These are phyloP conservation scores for Pelecanoides urinatrix DNA, from an alignment of 2,113 vertebrate genomes.

Conservation along the genomic window DNA sequence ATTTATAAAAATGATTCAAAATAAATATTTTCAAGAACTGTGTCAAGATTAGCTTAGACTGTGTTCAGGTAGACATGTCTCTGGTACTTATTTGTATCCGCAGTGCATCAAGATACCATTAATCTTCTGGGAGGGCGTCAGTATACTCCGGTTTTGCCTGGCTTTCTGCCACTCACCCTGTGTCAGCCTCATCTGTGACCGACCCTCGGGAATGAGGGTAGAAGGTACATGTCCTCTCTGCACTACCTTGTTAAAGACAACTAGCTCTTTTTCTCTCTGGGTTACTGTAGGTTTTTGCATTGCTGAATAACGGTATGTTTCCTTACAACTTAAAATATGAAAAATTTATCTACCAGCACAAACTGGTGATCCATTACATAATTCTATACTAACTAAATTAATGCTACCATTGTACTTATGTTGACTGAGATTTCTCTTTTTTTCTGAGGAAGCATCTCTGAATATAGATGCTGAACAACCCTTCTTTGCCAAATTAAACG, in stretches of 20 bases:
- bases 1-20: neutral
- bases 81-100: neutral
- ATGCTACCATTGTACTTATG: neutral
- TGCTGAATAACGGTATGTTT: rapidly evolving
- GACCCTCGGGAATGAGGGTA: neutral
- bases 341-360: neutral
- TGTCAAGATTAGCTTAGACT: neutral
- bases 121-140: neutral
- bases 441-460: neutral
- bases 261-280: neutral
- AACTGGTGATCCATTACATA: neutral
- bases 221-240: neutral
- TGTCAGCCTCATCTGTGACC: neutral
- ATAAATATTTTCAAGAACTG: neutral
- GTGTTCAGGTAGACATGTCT: neutral
- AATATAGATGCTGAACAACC: neutral
- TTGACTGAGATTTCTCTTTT: neutral
- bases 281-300: neutral
- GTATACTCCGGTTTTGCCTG: neutral
- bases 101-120: neutral
- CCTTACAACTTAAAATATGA: neutral
- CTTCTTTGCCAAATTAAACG: neutral
- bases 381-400: neutral
- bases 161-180: neutral
- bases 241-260: neutral